Evolutionary conservation across 1,140 invertebrate genomes (phyloP), one percentile per base, ranked within the genome.

Genomic region (Trichonephila clavipes): DNA sequence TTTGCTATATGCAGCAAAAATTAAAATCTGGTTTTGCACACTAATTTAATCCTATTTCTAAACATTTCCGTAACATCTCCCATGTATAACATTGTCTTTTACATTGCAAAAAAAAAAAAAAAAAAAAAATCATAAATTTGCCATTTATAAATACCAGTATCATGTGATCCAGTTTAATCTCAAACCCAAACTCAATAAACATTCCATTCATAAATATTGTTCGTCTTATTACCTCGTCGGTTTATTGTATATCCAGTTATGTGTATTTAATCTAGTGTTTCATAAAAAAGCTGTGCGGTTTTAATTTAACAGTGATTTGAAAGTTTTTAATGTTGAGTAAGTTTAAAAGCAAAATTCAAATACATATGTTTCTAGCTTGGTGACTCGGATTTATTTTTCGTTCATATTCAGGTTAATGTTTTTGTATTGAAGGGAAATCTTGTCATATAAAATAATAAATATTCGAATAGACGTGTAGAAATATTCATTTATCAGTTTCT

Each of bases 201-300:
- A 77, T 77, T 77, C 72, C 72, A 77, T 77, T 77, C 72, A 77
- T 77, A 77, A 77, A 77, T 77, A 77, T 77, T 77, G 72, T 28
- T 34, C 72, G 72, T 40, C 72, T 77, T 77, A 77, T 77, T 77
- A 77, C 72, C 16, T 77, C 72, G 72, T 77, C 72, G 72, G 28
- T 77, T 77, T 77, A 77, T 77, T 77, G 72, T 77, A 77, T 77
- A 77, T 77, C 28, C 28, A 77, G 72, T 77, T 77, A 77, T 77
- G 72, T 77, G 72, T 77, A 40, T 77, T 34, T 77, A 18, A 34
- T 34, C 24, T 69, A 34, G 18, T 77, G 72, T 77, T 77, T 77
- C 72, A 19, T 40, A 77, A 40, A 77, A 77, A 77, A 77, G 16
- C 28, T 40, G 72, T 77, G 72, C 72, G 72, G 72, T 40, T 77